A percentile compares a stretch with the other conserved stretches of the same genome.
Conservation (phyloP, 2,797 vertebrate species). For the Manis crassicaudata region DNA sequence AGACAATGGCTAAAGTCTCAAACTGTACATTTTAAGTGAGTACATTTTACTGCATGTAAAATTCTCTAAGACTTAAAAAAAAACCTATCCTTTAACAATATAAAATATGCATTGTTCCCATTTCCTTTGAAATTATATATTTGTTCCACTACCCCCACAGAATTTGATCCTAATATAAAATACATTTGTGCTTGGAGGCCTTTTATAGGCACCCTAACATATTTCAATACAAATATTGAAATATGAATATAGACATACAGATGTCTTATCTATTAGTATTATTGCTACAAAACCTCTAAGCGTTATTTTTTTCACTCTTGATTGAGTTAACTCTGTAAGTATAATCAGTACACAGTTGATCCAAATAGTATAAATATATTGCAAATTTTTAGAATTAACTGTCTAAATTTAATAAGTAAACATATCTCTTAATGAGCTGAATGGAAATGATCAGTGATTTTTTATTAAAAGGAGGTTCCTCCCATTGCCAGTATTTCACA, state of each 20-base stretch:
- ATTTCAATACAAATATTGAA: not conserved
- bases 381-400: not conserved
- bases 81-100: not conserved
- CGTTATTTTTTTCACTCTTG: not conserved
- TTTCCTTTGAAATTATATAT: not conserved
- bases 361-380: not conserved
- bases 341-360: not conserved
- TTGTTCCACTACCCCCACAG: not conserved
- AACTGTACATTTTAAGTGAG: not conserved
- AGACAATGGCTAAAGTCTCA: not conserved
- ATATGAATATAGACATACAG: not conserved
- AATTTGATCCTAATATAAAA: not conserved
- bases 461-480: not conserved
- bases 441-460: not conserved
- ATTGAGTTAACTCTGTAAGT: not conserved
- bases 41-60: not conserved
- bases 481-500: not conserved
- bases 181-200: not conserved
- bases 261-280: not conserved
- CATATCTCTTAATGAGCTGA: not conserved
- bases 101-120: not conserved
- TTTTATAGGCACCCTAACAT: not conserved
- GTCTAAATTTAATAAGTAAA: not conserved
- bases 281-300: not conserved
- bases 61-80: not conserved